Evolutionary conservation across 1,140 invertebrate species (phyloP), one percentile per base, ranked within the genome.

Genomic region (Caenorhabditis briggsae): DNA sequence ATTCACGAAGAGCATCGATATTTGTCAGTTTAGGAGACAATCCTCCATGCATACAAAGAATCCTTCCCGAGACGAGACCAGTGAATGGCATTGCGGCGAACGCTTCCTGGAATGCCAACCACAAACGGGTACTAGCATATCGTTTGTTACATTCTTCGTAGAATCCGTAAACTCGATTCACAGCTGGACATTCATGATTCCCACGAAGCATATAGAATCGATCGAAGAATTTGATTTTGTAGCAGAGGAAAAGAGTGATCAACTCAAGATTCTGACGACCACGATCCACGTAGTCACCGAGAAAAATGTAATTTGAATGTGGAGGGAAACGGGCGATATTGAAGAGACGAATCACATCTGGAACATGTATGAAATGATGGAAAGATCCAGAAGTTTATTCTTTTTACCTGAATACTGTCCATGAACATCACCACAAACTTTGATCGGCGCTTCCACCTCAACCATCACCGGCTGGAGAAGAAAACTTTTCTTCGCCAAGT

Each of bases 21-120:
- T 61, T 89, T 53, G 87, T 87, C 33, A 96, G 92, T 92, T 96
- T 95, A 23, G 95, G 95, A 90, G 95, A 96, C 12, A 96, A 94
- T 23, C 96, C 96, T 55, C 95, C 95, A 90, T 96, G 95, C 93
- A 95, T 95, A 92, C 95, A 96, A 92, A 96, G 95, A 90, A 96
- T 96, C 92, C 96, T 96, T 91, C 96, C 95, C 90, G 82, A 56
- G 6, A 83, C 23, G 25, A 83, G 55, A 9, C 82, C 82, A 41
- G 82, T 83, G 82, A 83, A 83, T n/a, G 82, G 82, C 53, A 83
- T 83, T 25, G 82, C 58, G 9, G 82, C 82, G n/a, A 83, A 83
- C 6, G 58, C 82, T 23, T 83, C 82, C 20, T 83, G 58, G n/a
- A 83, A 61, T 87, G 93, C 93, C 93, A 93, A 94, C 83, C 94